Base-by-base conservation (phyloP, 2,888 invertebrate species). In the Theretra japonica region DNA sequence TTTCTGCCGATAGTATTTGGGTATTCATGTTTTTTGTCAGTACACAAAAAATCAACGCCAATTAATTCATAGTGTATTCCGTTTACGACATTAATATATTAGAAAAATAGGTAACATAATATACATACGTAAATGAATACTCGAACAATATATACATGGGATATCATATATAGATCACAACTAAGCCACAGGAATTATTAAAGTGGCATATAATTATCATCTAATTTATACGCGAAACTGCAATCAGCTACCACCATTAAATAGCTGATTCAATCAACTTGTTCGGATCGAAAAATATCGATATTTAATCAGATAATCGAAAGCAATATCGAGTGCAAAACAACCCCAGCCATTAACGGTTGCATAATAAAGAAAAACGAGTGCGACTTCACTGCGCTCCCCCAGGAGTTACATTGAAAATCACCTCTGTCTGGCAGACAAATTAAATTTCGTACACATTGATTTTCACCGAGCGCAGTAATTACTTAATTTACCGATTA, bases 391-490 rank as follows among this genome's bases (percentile, higher is more conserved):
- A 74, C 74, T 72, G 71, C 72, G 73, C 72, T 75, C 79, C 84
- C 85, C 85, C 76, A 75, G 79, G 82, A 86, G 83, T 82, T 83
- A 83, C 85, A 84, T 82, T 84, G 84, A 83, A 86, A 84, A 86
- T 83, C 84, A 82, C 80, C 86, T 83, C 82, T 80, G 85, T 84
- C 86, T 87, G 83, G 82, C 84, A 78, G 81, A 83, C 83, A 87
- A 91, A 92, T 92, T 90, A 88, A 91, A 91, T 92, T 90, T 88
- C 85, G 85, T 86, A 86, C 88, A 89, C 89, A 91, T 91, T 91
- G 90, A 90, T 91, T 91, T 90, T 87, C 86, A 88, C 82, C 82
- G 83, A 80, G 82, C 82, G 80, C 82, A 85, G 86, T 90, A 90
- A 90, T 92, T 91, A 91, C 86, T 88, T 90, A 90, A 91, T 91